These are phyloP conservation scores for Samia ricini DNA, from an alignment of 1,140 invertebrate species.

Conservation along the genomic window DNA sequence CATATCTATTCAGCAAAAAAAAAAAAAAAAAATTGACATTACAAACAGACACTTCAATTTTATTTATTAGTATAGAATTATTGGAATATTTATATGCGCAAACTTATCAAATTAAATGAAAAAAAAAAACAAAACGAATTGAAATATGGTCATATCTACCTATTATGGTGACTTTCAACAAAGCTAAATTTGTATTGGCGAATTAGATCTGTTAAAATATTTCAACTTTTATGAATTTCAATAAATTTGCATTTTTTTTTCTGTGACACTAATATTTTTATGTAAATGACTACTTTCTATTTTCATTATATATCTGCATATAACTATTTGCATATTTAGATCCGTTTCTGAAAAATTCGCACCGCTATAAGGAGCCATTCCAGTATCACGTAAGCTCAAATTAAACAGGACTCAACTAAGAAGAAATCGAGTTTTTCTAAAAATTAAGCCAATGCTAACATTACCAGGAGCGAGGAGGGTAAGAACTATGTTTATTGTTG, in stretches of 20 bases:
- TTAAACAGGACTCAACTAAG: no score
- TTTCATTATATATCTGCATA: neutral
- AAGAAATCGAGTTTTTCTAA: no score
- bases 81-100: neutral
- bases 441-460: no score
- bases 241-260: neutral
- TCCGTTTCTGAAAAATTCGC: no score
- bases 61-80: no score
- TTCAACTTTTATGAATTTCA: neutral
- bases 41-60: no score
- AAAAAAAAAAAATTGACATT: no score
- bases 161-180: neutral
- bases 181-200: neutral
- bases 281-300: neutral
- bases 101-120: neutral
- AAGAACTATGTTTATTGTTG: no score
- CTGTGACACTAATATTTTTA: neutral
- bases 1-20: no score
- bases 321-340: neutral
- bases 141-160: neutral
- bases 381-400: no score
- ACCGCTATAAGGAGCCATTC: no score
- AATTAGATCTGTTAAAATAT: neutral
- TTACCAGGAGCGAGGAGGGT: no score
- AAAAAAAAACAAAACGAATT: neutral